Conservation (phyloP, 2,888 invertebrate genomes). For the Carcina quercana region DNA sequence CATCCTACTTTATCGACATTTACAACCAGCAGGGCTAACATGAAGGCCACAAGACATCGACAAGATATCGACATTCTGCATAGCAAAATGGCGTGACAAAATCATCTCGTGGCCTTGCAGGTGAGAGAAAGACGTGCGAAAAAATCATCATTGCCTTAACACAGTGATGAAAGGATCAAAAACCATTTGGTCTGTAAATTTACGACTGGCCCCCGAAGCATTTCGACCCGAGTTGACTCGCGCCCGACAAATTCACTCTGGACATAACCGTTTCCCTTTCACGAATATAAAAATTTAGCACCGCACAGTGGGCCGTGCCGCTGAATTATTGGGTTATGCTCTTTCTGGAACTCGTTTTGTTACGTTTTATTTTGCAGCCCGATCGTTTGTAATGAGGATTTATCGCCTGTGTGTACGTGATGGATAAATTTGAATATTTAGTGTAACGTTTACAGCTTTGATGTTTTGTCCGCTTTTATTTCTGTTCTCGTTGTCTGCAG, state of each 20-base stretch:
- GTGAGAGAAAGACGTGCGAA: too few species aligned
- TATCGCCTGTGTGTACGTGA: slow-evolving; percentile 26
- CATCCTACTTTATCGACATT: too few species aligned
- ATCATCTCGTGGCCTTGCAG: too few species aligned
- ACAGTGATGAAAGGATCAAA: slow-evolving; percentile 6
- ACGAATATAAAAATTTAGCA: slow-evolving; percentile 57
- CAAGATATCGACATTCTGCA: too few species aligned
- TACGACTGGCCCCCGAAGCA: slow-evolving; percentile 25
- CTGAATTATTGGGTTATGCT: slow-evolving; percentile 39
- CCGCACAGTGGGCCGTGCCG: slow-evolving; percentile 40
- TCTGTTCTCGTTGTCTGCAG: too few species aligned
- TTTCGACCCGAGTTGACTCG: slow-evolving; percentile 24
- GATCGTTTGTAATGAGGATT: slow-evolving; percentile 38
- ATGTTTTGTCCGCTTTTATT: neutral
- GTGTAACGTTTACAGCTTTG: neutral
- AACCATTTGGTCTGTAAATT: slow-evolving; percentile 29
- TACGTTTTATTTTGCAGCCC: slow-evolving; percentile 32
- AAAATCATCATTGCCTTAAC: too few species aligned
- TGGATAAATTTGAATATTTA: slow-evolving; percentile 26
- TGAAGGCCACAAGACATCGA: too few species aligned
- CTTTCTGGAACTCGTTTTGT: slow-evolving; percentile 23
- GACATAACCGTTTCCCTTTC: slow-evolving; percentile 58
- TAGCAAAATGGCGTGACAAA: too few species aligned
- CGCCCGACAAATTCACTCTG: slow-evolving; percentile 45
- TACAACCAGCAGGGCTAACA: too few species aligned